Base-by-base conservation (phyloP, 2,888 invertebrate genomes). In the Monoplex corrugatus region DNA sequence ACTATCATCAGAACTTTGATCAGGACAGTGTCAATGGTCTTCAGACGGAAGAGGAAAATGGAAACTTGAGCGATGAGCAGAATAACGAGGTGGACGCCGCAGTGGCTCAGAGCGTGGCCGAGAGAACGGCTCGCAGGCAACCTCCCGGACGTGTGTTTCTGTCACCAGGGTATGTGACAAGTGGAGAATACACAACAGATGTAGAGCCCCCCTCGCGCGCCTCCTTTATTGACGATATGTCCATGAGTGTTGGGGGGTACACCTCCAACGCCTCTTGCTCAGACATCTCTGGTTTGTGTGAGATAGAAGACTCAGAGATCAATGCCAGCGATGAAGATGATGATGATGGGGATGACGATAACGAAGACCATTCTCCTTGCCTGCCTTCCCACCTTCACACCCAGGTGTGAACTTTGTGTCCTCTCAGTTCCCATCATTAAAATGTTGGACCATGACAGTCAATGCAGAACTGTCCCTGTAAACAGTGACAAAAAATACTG, bases 261-360 rank as follows among this genome's bases (percentile, higher is more conserved):
- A 94, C 94, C 1, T 95, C 97, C 91, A 97, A 97, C 85, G 97
- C 97, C 28, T 98, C 98, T 93, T 97, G 97, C 96, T 98, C 98
- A 96, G 98, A 98, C 96, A 97, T 98, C 93, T 98, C 98, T 87
- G 97, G 98, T 32, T 97, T 98, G 92, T 98, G 98, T 97, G 98
- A 98, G 97, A 98, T 99, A 95, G 98, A 98, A 96, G 96, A 96
- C 96, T 96, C 96, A 91, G 96, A 96, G 90, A 93, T 95, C 10
- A 95, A 95, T 89, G 89, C 93, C 23, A 95, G 94, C 90, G 88
- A 88, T 2, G 88, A 88, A 63, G 87, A 87, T 84, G 89, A 84
- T 57, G 78, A 86, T 68, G 88, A 89, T 75, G 86, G 86, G 28
- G 87, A 87, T 38, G 87, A 87, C 43, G 78, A 87, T 63, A 38